Base-by-base conservation (phyloP, 2,888 invertebrate genomes). In the Eueremaeus valkanovi region DNA sequence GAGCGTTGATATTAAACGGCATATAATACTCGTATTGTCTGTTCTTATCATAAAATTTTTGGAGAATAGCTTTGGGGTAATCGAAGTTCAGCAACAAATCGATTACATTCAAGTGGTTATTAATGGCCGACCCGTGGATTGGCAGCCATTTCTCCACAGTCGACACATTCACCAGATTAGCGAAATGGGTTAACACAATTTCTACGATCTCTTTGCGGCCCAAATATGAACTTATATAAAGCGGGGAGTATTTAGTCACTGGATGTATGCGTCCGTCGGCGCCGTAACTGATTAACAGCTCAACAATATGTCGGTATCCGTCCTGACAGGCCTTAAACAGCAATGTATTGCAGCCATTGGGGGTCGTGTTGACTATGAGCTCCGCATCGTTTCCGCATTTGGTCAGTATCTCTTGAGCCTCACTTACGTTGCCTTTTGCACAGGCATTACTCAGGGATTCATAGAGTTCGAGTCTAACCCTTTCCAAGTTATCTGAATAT, bases 111-210 rank as follows among this genome's bases (percentile, higher is more conserved):
- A 89, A 86, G 83, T 95, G 93, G 0, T 93, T 94, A 81, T 93
- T 92, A 81, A 94, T 92, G 78, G 92, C 91, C 58, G 94, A 93
- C 9, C 95, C 94, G 85, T 97, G 97, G 29, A 95, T 86, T 0
- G 96, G 95, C 77, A 95, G 85, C 92, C 95, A 93, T 80, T 90
- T 89, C 83, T 95, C 95, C 0, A 94, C 93, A 0, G 95, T 96
- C 79, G 90, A 88, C 85, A 91, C 90, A 87, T 90, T 85, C 0
- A 91, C 89, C 79, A 95, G 88, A 80, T 92, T 90, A 0, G 95
- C 94, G 84, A 93, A 95, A 81, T 89, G 88, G 82, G 89, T 81
- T 13, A 83, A 85, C 80, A 95, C 84, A 78, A 91, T 82, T 80
- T 89, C 89, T 0, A 90, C 90, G 76, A 94, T 90, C 66, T 90